These are phyloP conservation scores for Agrypnia vestita DNA, from an alignment of 1,140 invertebrate genomes.

Conservation along the genomic window DNA sequence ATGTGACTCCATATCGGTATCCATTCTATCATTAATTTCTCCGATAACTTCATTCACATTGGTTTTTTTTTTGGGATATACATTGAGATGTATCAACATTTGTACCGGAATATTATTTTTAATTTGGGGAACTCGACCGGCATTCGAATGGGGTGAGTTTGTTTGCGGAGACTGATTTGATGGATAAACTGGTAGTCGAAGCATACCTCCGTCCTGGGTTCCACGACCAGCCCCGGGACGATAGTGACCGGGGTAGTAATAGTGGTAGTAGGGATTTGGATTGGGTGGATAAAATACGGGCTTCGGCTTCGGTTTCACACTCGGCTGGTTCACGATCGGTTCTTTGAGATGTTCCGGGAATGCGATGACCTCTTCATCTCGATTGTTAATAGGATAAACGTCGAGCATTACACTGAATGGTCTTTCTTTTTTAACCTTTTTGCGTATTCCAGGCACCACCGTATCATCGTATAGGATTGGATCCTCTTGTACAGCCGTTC, in stretches of 20 bases:
- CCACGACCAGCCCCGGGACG: neutral
- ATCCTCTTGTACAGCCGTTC: neutral
- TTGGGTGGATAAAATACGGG: slow-evolving; percentile 15
- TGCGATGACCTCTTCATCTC: slow-evolving; percentile 57
- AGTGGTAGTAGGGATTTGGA: slow-evolving; percentile 18
- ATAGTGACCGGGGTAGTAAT: neutral
- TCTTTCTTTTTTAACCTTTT: slow-evolving; percentile 40
- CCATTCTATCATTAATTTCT: slow-evolving; percentile 38
- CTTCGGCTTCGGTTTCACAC: slow-evolving; percentile 6
- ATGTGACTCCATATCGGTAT: slow-evolving; percentile 30
- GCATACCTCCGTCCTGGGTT: neutral
- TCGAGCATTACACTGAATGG: slow-evolving; percentile 59
- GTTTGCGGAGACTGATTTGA: neutral
- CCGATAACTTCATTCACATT: slow-evolving; percentile 32
- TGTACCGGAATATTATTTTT: slow-evolving; percentile 46
- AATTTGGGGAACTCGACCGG: neutral
- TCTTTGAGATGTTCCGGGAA: slow-evolving; percentile 57
- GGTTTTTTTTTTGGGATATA: slow-evolving; percentile 56
- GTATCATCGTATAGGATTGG: neutral
- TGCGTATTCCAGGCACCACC: neutral
- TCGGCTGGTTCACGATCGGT: slow-evolving; percentile 13
- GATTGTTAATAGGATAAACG: slow-evolving; percentile 56
- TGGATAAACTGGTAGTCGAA: slow-evolving; percentile 3
- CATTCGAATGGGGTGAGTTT: neutral
- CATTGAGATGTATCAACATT: slow-evolving; percentile 58